Evolutionary conservation across 2,888 invertebrate genomes (phyloP).

Genomic region (Halictus quadricinctus): DNA sequence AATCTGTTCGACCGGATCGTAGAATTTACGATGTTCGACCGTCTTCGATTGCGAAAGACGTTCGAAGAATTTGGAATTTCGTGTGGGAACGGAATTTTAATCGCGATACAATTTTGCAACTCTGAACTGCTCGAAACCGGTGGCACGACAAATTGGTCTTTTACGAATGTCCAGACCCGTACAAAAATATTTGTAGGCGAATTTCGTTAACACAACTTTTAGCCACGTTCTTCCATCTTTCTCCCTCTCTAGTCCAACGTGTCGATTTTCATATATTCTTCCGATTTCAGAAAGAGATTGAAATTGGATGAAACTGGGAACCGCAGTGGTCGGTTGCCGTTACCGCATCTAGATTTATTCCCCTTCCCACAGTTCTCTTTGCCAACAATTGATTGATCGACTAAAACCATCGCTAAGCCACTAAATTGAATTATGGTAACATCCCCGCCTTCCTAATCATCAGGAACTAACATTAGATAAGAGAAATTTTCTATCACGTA

Average conservation of each 20-base stretch:
- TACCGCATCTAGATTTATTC: conserved; percentile 42
- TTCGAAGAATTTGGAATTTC: not conserved
- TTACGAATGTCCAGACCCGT: too few species aligned
- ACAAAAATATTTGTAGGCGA: too few species aligned
- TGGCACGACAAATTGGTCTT: too few species aligned
- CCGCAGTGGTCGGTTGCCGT: conserved; percentile 22
- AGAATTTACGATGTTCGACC: not conserved
- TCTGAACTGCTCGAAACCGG: too few species aligned
- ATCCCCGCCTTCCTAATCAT: conserved; percentile 8
- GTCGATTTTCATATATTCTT: conserved; percentile 32
- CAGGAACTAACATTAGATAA: conserved; percentile 1
- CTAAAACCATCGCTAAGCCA: conserved; percentile 17
- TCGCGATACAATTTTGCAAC: too few species aligned
- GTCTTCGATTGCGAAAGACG: not conserved
- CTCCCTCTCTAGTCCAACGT: too few species aligned
- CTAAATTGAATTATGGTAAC: conserved; percentile 25
- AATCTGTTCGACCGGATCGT: not conserved
- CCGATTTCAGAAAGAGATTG: conserved; percentile 5
- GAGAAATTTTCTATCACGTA: not conserved
- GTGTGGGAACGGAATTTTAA: too few species aligned
- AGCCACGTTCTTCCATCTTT: too few species aligned
- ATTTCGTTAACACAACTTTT: too few species aligned
- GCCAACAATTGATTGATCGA: conserved; percentile 21
- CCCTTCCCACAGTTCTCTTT: not conserved
- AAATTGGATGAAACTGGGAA: conserved; percentile 28